These are phyloP conservation scores for Drosophila greeni DNA, from an alignment of 2,888 invertebrate genomes.

Conservation along the genomic window DNA sequence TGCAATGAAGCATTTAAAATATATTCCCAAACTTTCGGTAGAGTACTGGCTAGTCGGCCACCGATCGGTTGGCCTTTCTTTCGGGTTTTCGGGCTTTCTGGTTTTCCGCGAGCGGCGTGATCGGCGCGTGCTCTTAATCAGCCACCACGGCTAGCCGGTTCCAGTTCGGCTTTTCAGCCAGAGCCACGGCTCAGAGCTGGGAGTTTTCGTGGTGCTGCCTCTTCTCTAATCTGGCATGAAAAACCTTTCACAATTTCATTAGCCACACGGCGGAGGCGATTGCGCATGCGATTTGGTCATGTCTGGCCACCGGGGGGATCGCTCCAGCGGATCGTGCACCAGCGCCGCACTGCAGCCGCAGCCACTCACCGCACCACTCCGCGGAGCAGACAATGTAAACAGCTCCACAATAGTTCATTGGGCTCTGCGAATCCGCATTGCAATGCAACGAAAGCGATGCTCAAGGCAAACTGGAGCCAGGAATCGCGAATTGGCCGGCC, in stretches of 20 bases:
- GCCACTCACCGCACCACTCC: background rate
- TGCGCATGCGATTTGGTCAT: slow-evolving; percentile 57
- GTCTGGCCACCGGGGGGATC: slow-evolving; percentile 26
- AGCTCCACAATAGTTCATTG: slow-evolving; percentile 69
- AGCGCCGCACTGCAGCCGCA: background rate
- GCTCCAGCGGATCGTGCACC: slow-evolving; percentile 16
- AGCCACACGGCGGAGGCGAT: slow-evolving; percentile 43
- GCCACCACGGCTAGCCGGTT: slow-evolving; percentile 32
- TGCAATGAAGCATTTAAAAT: too few relatives aligned
- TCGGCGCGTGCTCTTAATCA: slow-evolving; percentile 40
- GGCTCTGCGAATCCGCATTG: slow-evolving; percentile 74
- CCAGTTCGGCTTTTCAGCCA: slow-evolving; percentile 4
- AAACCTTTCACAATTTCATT: slow-evolving; percentile 70
- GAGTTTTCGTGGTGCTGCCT: slow-evolving; percentile 46
- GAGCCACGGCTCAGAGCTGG: background rate
- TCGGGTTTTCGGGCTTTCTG: background rate
- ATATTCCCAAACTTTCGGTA: background rate
- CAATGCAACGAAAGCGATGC: slow-evolving; percentile 55
- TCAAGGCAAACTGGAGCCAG: slow-evolving; percentile 66
- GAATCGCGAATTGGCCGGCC: slow-evolving; percentile 42
- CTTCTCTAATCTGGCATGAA: slow-evolving; percentile 52
- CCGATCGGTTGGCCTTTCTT: background rate
- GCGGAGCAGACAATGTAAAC: slow-evolving; percentile 4
- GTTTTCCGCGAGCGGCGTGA: slow-evolving; percentile 12
- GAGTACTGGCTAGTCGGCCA: background rate